Evolutionary conservation across 2,888 invertebrate genomes (phyloP), one percentile per base, ranked within the genome.

Genomic region (Alviniconcha strummeri): DNA sequence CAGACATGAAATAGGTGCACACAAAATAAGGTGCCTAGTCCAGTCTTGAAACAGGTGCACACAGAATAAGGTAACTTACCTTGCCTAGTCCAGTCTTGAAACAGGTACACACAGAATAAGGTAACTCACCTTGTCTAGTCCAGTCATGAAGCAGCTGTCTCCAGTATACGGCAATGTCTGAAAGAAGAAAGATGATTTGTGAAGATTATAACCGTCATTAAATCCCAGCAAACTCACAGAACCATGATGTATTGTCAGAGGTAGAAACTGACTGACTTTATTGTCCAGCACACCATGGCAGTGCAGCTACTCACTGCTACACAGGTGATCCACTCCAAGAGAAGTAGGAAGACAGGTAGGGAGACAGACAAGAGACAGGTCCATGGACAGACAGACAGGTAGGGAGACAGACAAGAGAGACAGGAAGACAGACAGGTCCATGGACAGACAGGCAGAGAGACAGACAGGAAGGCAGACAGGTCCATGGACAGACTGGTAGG

Each of bases 151-250:
- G 71, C 82, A 85, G 80, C 86, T 85, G 60, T 84, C 81, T 67
- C 89, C 89, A 83, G 81, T 69, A 79, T 86, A 83, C 17, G 91
- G 90, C 64, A 91, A 84, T 55, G 85, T 88, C 91, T 91, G 85
- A 54, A 86, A 84, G 55, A 80, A 84, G 81, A 81, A 69, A 75
- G 54, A 82, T 36, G 36, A 36, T 36, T 36, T 36, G 36, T 36
- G 36, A 36, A 36, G 36, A 36, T 36, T 36, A 36, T 36, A 36
- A 36, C 36, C 3, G 36, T 36, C 36, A 36, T 36, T 36, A 36
- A 36, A 36, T 36, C 36, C 3, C 64, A 74, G 55, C 5, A 77
- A 19, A 77, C 19, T 17, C n/a, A 19, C 19, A n/a, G n/a, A 19
- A 19, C n/a, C 17, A 7, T 36, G 71, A 36, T n/a, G 71, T 71